Conservation (phyloP, 1,140 invertebrate species). For the Rhopalosiphum padi region DNA sequence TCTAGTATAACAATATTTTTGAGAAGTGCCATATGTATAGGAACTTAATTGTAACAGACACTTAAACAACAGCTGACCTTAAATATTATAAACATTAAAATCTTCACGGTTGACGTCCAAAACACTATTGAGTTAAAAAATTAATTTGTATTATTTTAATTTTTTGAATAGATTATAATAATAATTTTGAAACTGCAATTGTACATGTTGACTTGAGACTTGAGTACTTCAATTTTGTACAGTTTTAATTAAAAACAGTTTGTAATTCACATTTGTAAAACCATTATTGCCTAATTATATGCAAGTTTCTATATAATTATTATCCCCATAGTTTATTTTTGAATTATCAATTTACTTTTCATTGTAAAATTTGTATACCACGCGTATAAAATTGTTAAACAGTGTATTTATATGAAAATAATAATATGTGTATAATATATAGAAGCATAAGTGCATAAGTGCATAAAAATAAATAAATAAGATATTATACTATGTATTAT, state of each 20-base stretch:
- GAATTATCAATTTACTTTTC: background rate
- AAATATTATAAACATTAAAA: background rate
- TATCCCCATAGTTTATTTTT: background rate
- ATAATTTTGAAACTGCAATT: background rate
- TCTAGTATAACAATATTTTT: background rate
- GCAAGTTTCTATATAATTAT: background rate
- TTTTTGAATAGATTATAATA: conserved; percentile 33
- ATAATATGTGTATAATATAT: too few species aligned
- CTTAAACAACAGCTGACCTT: conserved; percentile 23
- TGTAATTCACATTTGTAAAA: background rate
- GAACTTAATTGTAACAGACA: background rate
- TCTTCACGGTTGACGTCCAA: conserved; percentile 42
- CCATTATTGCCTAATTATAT: background rate
- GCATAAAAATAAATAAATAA: too few species aligned
- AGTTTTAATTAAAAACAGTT: background rate
- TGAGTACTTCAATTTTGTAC: background rate
- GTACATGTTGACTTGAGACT: background rate
- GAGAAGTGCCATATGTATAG: background rate
- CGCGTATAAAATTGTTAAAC: too few species aligned
- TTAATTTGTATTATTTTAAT: conserved; percentile 13
- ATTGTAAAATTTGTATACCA: background rate
- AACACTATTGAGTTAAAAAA: background rate
- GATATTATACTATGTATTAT: too few species aligned
- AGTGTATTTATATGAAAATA: too few species aligned
- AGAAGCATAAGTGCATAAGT: too few species aligned